These are phyloP conservation scores for Heliconius aoede DNA, from an alignment of 2,888 invertebrate species.

Conservation along the genomic window DNA sequence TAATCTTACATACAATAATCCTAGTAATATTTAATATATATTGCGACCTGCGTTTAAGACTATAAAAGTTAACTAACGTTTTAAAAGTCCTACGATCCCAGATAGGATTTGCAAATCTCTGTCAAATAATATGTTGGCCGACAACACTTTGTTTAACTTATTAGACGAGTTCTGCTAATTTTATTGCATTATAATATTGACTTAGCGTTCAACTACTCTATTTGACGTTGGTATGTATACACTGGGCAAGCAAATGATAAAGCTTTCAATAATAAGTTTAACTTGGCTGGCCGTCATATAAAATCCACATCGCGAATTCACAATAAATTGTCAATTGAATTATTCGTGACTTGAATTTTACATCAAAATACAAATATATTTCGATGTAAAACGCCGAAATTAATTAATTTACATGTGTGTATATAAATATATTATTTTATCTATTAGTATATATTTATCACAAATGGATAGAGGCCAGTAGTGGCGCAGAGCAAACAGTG, in stretches of 20 bases:
- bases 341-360: slow-evolving; percentile 49
- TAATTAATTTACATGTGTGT: not conserved
- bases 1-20: too few relatives aligned
- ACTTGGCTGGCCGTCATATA: slow-evolving; percentile 42
- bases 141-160: slow-evolving; percentile 29
- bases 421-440: not conserved
- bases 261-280: slow-evolving; percentile 40
- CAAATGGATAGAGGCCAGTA: too few relatives aligned
- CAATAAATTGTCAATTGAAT: slow-evolving; percentile 43
- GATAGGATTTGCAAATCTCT: slow-evolving; percentile 18
- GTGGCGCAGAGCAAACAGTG: too few relatives aligned
- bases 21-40: not conserved
- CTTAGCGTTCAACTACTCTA: slow-evolving; percentile 16
- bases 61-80: not conserved
- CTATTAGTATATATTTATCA: not conserved
- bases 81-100: not conserved
- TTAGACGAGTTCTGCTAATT: slow-evolving; percentile 21
- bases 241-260: slow-evolving; percentile 51
- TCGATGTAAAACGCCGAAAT: slow-evolving; percentile 1
- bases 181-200: slow-evolving; percentile 25
- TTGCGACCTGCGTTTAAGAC: not conserved
- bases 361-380: slow-evolving; percentile 46
- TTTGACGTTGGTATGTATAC: not conserved
- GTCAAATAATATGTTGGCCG: slow-evolving; percentile 13
- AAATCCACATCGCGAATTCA: slow-evolving; percentile 39